Conservation (phyloP, 2,113 vertebrate genomes). For the Murina feae region DNA sequence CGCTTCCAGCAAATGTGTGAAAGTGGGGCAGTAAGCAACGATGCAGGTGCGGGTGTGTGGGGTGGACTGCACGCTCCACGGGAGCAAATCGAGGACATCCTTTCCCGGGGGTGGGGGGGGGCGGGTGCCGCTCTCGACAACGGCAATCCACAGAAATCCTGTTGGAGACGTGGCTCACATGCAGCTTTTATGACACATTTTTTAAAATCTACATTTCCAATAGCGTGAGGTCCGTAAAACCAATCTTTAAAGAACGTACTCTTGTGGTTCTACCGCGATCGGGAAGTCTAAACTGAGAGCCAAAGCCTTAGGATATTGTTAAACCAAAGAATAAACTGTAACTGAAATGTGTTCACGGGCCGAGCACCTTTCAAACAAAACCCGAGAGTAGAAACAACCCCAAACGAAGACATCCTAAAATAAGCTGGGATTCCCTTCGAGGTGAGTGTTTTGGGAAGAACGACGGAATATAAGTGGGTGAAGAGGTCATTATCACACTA, state of each 20-base stretch:
- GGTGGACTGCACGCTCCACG: rapidly evolving
- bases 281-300: not conserved
- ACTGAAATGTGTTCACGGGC: slow-evolving; percentile 51
- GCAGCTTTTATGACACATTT: slow-evolving; percentile 60
- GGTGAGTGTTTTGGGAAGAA: not conserved
- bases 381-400: not conserved
- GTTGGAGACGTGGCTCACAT: slow-evolving; percentile 54
- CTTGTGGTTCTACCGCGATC: slow-evolving; percentile 58
- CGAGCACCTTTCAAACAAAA: not conserved
- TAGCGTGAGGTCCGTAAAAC: slow-evolving; percentile 33
- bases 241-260: slow-evolving; percentile 56
- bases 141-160: not conserved
- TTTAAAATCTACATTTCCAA: slow-evolving; percentile 59
- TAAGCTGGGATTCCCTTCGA: too few relatives aligned
- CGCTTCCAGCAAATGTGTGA: rapidly evolving
- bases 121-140: rapidly evolving
- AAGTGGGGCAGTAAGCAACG: rapidly evolving
- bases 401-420: not conserved
- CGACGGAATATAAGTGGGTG: not conserved
- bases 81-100: rapidly evolving
- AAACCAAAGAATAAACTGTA: not conserved
- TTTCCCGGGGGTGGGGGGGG: rapidly evolving
- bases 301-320: not conserved
- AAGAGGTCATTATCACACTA: not conserved
- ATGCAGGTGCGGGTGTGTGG: rapidly evolving